Evolutionary conservation across 1,140 invertebrate genomes (phyloP).

Genomic region (Oedothorax gibbosus): DNA sequence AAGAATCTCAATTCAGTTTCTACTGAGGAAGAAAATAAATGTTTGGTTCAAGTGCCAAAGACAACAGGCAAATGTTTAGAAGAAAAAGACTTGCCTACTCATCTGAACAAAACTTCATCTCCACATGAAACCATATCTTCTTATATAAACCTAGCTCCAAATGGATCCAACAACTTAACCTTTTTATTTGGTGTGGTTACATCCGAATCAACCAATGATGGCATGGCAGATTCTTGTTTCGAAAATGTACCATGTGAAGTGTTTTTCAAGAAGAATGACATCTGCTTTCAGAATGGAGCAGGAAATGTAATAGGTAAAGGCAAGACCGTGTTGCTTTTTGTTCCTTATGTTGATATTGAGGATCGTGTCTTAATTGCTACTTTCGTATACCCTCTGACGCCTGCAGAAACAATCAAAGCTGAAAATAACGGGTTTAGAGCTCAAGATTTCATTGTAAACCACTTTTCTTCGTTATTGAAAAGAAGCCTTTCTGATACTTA

Average conservation of each 20-base stretch:
- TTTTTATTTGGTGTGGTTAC: constrained; percentile 16
- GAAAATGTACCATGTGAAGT: not conserved
- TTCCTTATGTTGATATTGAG: not conserved
- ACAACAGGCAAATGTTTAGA: not conserved
- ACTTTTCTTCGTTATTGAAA: not conserved
- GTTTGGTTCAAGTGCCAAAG: not conserved
- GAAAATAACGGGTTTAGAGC: not conserved
- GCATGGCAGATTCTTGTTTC: not conserved
- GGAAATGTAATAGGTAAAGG: not conserved
- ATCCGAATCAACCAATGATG: not conserved
- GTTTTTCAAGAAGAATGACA: not conserved
- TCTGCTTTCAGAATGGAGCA: not conserved
- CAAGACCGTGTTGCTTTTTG: not conserved
- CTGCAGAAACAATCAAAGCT: not conserved
- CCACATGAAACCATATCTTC: not conserved
- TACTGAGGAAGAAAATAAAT: not conserved
- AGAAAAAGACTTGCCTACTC: not conserved
- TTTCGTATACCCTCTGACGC: constrained; percentile 6
- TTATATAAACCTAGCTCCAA: not conserved
- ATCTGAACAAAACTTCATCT: not conserved
- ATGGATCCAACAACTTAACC: not conserved
- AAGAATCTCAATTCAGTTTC: not conserved
- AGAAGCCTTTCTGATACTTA: not conserved
- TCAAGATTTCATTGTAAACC: not conserved
- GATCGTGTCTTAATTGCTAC: not conserved